A percentile compares a stretch with the other conserved stretches of the same genome.
phyloP scores from a whole-genome alignment of 2,888 invertebrate species.

The Orchesellides sinensis region DNA sequence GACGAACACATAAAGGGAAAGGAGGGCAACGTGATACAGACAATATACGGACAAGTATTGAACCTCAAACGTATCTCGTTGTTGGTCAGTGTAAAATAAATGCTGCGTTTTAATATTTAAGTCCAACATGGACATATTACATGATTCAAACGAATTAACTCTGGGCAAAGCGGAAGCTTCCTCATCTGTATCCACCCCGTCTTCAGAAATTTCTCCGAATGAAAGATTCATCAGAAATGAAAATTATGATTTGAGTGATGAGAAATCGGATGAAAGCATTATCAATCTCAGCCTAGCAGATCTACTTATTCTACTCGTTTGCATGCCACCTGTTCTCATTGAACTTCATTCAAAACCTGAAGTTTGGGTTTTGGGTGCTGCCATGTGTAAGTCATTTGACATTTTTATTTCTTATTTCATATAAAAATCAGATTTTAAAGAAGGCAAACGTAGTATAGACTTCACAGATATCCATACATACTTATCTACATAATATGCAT shows the following conservation, averaged over 20 bases:
- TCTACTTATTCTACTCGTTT: conserved; percentile 91
- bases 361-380: conserved; percentile 94
- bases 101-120: background rate
- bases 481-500: too few species aligned
- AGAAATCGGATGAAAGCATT: conserved; percentile 24
- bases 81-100: background rate
- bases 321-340: conserved; percentile 95
- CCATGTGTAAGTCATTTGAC: conserved; percentile 89
- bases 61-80: too few species aligned
- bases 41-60: too few species aligned
- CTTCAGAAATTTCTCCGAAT: background rate
- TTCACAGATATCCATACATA: too few species aligned
- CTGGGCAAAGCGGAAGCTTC: conserved; percentile 1
- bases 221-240: conserved; percentile 25
- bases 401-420: background rate
- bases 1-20: too few species aligned
- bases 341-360: conserved; percentile 94
- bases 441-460: too few species aligned
- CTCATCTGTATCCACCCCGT: background rate
- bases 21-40: too few species aligned
- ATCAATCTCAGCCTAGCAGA: conserved; percentile 96
- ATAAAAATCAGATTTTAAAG: background rate
- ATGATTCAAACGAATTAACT: conserved; percentile 22
- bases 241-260: conserved; percentile 45
- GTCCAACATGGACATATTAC: conserved; percentile 25